Conservation (phyloP, 2,888 invertebrate species). For the Lacanobia oleracea region DNA sequence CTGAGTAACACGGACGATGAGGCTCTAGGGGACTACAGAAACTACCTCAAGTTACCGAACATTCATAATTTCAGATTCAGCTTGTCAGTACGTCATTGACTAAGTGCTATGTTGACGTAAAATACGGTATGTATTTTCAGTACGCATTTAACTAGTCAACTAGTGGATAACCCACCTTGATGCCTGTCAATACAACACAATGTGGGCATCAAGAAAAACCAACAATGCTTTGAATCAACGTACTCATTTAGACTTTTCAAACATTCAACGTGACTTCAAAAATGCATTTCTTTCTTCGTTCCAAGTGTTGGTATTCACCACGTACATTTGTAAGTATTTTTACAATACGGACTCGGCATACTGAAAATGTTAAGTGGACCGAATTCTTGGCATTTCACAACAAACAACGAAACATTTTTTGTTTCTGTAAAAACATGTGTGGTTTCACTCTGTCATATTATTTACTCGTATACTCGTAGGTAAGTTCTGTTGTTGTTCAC, state of each 20-base stretch:
- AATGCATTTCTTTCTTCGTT: conserved; percentile 39
- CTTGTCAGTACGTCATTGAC: background rate
- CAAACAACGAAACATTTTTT: conserved; percentile 50
- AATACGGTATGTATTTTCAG: conserved; percentile 10
- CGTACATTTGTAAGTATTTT: conserved; percentile 44
- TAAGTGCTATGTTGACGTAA: background rate
- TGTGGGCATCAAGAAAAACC: conserved; percentile 17
- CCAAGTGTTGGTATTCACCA: conserved; percentile 27
- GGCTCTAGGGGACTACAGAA: too few species aligned
- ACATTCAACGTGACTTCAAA: conserved; percentile 30
- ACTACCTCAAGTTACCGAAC: background rate
- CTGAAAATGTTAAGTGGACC: conserved; percentile 51
- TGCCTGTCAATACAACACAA: conserved; percentile 28
- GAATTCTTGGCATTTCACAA: conserved; percentile 59
- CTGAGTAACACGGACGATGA: background rate
- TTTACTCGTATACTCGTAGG: conserved; percentile 5
- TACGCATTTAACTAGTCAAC: background rate
- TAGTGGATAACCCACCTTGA: conserved; percentile 4
- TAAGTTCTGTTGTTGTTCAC: conserved; percentile 1
- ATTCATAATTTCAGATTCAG: background rate
- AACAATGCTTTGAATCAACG: conserved; percentile 18
- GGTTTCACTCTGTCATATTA: conserved; percentile 25
- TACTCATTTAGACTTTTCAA: conserved; percentile 26
- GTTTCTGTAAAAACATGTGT: conserved; percentile 23
- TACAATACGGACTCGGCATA: conserved; percentile 33